phyloP scores from a whole-genome alignment of 2,888 invertebrate species.

The Agonopterix heracliana region DNA sequence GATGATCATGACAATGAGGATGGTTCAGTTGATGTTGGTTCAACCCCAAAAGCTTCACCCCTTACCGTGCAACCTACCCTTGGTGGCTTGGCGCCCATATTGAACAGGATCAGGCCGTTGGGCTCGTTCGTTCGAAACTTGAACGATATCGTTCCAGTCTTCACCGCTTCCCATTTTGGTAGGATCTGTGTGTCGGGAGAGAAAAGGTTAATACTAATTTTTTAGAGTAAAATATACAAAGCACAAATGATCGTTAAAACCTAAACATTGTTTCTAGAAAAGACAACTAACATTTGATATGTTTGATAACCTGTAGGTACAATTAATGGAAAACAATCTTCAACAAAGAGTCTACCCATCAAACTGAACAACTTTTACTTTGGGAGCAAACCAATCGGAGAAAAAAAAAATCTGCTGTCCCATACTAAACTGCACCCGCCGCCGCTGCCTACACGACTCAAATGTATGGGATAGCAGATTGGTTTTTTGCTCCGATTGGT shows the following conservation, averaged over 20 bases:
- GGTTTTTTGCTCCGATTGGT: too few species aligned
- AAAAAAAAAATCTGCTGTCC: too few species aligned
- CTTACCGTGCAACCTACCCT: constrained; percentile 82
- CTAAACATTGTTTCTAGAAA: too few species aligned
- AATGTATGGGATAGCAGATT: too few species aligned
- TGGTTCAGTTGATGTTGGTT: constrained; percentile 33
- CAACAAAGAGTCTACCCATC: too few species aligned
- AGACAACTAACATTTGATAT: too few species aligned
- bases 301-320: too few species aligned
- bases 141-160: constrained; percentile 92
- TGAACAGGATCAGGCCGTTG: constrained; percentile 95
- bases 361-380: too few species aligned
- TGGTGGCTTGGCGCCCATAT: constrained; percentile 87
- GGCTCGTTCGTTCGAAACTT: constrained; percentile 97
- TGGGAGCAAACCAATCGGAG: too few species aligned
- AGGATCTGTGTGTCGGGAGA: constrained; percentile 81
- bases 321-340: too few species aligned
- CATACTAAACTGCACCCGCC: too few species aligned
- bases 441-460: too few species aligned
- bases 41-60: constrained; percentile 75
- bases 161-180: constrained; percentile 94
- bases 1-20: constrained; percentile 33
- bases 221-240: background rate
- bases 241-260: background rate
- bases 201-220: background rate